A percentile compares a stretch with the other conserved stretches of the same genome.
phyloP scores from a whole-genome alignment of 2,888 invertebrate species.

The Caenorhabditis sp. region DNA sequence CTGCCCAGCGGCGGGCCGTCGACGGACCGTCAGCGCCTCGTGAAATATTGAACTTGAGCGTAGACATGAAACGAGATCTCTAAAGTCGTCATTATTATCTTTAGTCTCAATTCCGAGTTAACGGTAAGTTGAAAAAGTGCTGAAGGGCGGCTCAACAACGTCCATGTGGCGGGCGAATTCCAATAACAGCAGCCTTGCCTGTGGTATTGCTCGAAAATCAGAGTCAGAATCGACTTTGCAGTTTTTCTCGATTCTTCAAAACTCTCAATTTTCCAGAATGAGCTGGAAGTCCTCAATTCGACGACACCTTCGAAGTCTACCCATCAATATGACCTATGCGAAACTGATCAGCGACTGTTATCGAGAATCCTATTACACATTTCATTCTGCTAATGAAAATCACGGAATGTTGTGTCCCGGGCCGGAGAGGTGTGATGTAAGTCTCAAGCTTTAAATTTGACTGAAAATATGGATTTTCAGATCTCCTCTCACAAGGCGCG shows the following conservation, averaged over 20 bases:
- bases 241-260: not conserved
- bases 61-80: too few relatives aligned
- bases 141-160: too few relatives aligned
- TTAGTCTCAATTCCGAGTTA: too few relatives aligned
- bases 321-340: conserved; percentile 42
- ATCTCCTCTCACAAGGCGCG: conserved; percentile 22
- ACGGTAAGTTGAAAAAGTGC: too few relatives aligned
- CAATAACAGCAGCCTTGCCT: too few relatives aligned
- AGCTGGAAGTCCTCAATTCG: conserved; percentile 58
- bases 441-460: not conserved
- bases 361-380: conserved; percentile 46
- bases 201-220: too few relatives aligned
- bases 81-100: too few relatives aligned
- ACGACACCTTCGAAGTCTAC: conserved; percentile 45
- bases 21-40: too few relatives aligned
- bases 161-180: too few relatives aligned
- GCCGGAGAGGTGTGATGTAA: conserved; percentile 68
- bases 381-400: conserved; percentile 30
- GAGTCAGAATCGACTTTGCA: too few relatives aligned
- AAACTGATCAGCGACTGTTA: conserved; percentile 59
- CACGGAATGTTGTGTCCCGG: conserved; percentile 64
- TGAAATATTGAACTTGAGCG: too few relatives aligned
- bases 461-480: conserved; percentile 48
- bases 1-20: too few relatives aligned
- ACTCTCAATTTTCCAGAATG: conserved; percentile 48